These are phyloP conservation scores for Sus scrofa DNA, from an alignment of 2,113 vertebrate species.

Conservation along the genomic window DNA sequence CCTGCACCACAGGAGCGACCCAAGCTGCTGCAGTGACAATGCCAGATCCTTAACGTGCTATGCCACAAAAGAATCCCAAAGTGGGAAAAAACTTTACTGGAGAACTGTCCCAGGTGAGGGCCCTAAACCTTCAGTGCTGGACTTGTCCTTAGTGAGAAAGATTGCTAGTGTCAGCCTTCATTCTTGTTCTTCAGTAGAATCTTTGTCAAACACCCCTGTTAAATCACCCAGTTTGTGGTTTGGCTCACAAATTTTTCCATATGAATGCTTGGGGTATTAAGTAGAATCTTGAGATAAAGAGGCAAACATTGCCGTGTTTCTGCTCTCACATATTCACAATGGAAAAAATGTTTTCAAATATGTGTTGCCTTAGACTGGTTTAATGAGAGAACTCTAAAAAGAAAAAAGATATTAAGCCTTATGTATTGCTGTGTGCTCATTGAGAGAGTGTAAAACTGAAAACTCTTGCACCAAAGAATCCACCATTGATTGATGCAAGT, in stretches of 20 bases:
- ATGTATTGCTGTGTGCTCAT: constrained; percentile 8
- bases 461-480: constrained; percentile 77
- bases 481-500: constrained; percentile 82
- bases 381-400: constrained; percentile 71
- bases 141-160: not conserved
- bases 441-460: constrained; percentile 73
- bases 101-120: not conserved
- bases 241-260: constrained; percentile 55
- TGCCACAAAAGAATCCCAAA: not conserved
- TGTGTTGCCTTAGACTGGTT: constrained; percentile 70
- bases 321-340: constrained; percentile 60
- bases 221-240: not conserved
- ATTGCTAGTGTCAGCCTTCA: not conserved
- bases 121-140: rapidly evolving
- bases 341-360: constrained; percentile 80
- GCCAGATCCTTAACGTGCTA: too few relatives aligned
- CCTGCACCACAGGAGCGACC: too few relatives aligned
- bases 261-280: constrained; percentile 64
- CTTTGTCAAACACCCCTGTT: not conserved
- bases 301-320: constrained; percentile 67
- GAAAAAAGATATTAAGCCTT: constrained; percentile 43
- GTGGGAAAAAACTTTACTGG: not conserved
- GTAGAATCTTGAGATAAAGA: constrained; percentile 45
- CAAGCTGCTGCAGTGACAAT: too few relatives aligned
- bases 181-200: not conserved